Percentiles rank a stretch among this genome's conserved stretches.
These are phyloP conservation scores for Chironomus tepperi DNA, from an alignment of 1,140 invertebrate species.

Conservation along the genomic window DNA sequence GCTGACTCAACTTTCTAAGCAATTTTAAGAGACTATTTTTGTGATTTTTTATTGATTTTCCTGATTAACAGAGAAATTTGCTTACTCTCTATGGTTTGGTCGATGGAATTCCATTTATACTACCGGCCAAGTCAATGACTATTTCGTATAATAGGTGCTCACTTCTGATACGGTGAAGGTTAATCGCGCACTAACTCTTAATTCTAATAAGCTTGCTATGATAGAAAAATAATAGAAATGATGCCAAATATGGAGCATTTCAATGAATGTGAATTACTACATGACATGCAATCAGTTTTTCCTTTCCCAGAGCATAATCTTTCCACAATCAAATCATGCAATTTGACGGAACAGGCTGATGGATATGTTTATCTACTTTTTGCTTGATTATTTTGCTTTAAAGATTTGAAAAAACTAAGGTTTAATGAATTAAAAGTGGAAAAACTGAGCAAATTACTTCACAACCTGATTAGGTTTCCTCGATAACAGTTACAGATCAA, in stretches of 20 bases:
- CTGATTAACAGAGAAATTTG: conserved; percentile 1
- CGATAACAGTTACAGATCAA: background rate
- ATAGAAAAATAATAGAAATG: background rate
- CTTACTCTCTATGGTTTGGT: background rate
- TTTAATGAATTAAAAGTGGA: no score
- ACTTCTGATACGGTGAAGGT: background rate
- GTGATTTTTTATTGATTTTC: no score
- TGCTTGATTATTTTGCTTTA: no score
- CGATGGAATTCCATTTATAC: no score
- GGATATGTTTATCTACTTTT: no score
- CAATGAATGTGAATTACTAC: background rate
- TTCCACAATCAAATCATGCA: background rate
- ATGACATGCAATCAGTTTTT: conserved; percentile 1
- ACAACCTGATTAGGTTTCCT: conserved; percentile 1
- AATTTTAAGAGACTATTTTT: background rate
- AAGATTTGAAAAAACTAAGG: no score
- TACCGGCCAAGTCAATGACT: no score
- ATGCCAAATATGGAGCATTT: conserved; percentile 1
- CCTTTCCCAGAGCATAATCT: background rate
- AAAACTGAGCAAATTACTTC: background rate
- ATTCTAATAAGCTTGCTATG: background rate
- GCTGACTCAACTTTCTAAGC: background rate
- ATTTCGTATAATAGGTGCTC: background rate
- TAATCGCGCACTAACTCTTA: background rate
- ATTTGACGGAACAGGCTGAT: background rate